Conservation (phyloP, 2,888 invertebrate genomes). For the Scaptomyza cyrtandrae region DNA sequence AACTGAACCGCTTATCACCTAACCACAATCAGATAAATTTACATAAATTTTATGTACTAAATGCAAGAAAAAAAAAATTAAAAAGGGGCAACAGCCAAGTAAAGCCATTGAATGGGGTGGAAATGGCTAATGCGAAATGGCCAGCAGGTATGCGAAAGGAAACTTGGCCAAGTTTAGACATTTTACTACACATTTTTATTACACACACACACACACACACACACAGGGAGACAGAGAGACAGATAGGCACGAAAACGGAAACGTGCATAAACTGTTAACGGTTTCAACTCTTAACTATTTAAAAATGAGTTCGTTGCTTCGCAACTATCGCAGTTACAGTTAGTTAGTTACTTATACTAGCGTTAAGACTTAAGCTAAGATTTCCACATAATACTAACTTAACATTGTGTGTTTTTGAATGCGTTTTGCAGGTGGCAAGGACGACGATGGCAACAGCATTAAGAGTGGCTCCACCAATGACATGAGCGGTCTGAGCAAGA, state of each 20-base stretch:
- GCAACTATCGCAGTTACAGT: background rate
- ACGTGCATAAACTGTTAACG: conserved; percentile 54
- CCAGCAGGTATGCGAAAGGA: background rate
- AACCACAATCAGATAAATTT: conserved; percentile 70
- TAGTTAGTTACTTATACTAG: background rate
- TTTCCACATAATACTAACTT: background rate
- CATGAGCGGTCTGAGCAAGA: conserved; percentile 89
- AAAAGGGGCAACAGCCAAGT: background rate
- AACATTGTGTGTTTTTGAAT: background rate
- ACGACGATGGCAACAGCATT: conserved; percentile 88
- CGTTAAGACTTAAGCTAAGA: conserved; percentile 3
- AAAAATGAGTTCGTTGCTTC: background rate
- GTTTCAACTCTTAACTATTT: conserved; percentile 19
- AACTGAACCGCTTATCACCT: conserved; percentile 52
- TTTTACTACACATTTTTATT: conserved; percentile 60
- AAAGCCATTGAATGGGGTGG: conserved; percentile 18
- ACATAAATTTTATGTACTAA: conserved; percentile 69
- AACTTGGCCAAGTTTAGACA: conserved; percentile 59
- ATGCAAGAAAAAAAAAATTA: conserved; percentile 35
- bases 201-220: conserved; percentile 16
- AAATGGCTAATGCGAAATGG: conserved; percentile 10
- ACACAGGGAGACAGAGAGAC: background rate
- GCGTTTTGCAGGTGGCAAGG: conserved; percentile 90
- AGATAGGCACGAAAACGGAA: conserved; percentile 59
- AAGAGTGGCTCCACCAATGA: conserved; percentile 85